These are phyloP conservation scores for Plectrocnemia conspersa DNA, from an alignment of 1,140 invertebrate species.

Conservation along the genomic window DNA sequence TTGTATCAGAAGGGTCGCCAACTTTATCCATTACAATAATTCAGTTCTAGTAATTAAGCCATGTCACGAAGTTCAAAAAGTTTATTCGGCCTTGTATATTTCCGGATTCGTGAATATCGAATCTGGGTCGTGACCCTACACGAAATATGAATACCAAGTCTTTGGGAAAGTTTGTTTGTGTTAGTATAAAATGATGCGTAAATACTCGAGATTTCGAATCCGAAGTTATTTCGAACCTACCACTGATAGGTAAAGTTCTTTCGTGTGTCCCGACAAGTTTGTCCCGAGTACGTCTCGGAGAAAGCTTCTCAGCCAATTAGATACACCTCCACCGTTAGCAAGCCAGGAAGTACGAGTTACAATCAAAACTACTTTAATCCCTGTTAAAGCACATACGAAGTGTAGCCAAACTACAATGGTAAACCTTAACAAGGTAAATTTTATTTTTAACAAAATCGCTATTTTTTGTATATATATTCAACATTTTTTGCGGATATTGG, in stretches of 20 bases:
- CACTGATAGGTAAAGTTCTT: neutral
- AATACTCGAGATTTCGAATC: neutral
- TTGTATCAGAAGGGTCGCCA: neutral
- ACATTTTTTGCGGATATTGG: too few relatives aligned
- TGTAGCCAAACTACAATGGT: slow-evolving; percentile 1
- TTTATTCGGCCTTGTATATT: neutral
- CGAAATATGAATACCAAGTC: neutral
- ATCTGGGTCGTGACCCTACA: neutral
- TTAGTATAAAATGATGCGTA: neutral
- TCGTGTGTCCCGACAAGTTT: neutral
- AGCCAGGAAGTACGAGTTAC: neutral
- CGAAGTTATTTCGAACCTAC: neutral
- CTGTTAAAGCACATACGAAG: neutral
- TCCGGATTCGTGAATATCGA: neutral
- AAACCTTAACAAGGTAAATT: slow-evolving; percentile 4
- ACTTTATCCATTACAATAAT: slow-evolving; percentile 1
- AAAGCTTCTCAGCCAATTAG: slow-evolving; percentile 8
- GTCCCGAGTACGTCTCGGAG: neutral
- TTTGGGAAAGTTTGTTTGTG: neutral
- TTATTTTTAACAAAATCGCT: too few relatives aligned
- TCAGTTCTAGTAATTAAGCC: slow-evolving; percentile 5
- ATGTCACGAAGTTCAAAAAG: slow-evolving; percentile 10
- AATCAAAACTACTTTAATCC: slow-evolving; percentile 9
- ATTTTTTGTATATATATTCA: too few relatives aligned
- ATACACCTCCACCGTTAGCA: slow-evolving; percentile 3